These are phyloP conservation scores for Formica exsecta DNA, from an alignment of 1,140 invertebrate genomes.

Conservation along the genomic window DNA sequence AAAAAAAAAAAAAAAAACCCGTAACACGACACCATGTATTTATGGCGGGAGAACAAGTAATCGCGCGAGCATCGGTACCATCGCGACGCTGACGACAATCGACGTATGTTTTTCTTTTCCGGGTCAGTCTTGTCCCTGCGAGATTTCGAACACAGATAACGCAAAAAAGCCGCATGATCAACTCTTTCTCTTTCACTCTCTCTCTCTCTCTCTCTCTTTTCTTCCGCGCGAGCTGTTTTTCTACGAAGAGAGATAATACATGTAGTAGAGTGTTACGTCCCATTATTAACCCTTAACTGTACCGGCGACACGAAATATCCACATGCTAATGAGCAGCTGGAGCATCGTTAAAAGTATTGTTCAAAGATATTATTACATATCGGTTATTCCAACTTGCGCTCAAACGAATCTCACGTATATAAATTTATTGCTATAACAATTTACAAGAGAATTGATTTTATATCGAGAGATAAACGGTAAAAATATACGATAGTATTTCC, in stretches of 20 bases:
- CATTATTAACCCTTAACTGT: slow-evolving; percentile 15
- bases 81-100: neutral
- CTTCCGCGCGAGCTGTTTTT: neutral
- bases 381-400: too few species aligned
- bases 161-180: neutral
- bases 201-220: neutral
- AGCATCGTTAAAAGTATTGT: neutral
- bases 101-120: slow-evolving; percentile 15
- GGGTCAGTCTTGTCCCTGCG: neutral
- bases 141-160: slow-evolving; percentile 48
- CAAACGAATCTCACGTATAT: too few species aligned
- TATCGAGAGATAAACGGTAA: too few species aligned
- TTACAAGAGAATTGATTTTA: too few species aligned
- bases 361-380: neutral
- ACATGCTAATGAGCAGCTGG: slow-evolving; percentile 18
- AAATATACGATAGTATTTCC: too few species aligned
- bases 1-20: neutral
- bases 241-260: neutral
- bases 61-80: slow-evolving; percentile 32
- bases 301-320: neutral
- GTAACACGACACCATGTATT: neutral
- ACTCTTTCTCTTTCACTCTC: neutral
- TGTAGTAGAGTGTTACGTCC: neutral
- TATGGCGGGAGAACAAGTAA: slow-evolving; percentile 19
- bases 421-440: too few species aligned